Evolutionary conservation across 2,113 vertebrate species (phyloP), one percentile per base, ranked within the genome.

Genomic region (Rhagologus leucostigma): DNA sequence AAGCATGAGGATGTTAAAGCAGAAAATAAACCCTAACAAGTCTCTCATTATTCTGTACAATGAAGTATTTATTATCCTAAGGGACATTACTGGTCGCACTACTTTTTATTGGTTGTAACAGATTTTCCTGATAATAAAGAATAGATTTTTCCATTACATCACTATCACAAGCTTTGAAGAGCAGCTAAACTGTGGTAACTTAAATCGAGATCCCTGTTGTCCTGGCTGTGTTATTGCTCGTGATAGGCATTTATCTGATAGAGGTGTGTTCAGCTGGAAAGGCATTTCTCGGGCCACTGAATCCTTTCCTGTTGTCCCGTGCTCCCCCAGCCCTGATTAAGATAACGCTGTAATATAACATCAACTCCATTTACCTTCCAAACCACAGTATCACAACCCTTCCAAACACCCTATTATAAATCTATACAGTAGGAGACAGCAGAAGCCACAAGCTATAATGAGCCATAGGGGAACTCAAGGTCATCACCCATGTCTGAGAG

Each of bases 261-360:
- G 85, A 90, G 55, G 56, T 84, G 65, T 81, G 42, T 90, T 97
- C 90, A 90, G 20, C 79, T 95, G 95, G 88, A 97, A 96, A 88
- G 49, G 37, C 67, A 85, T 96, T 97, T 97, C 75, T 89, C 3
- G 13, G 67, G 75, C 82, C 79, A 85, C 88, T 90, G 88, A 93
- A 88, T 79, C 88, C 64, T 84, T 84, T 87, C 73, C 53, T 64
- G 44, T 91, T 17, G 8, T 85, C 44, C 78, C 87, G 44, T 47
- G 64, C n/a, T 42, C 7, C 35, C 13, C 33, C 29, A 50, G 44
- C 35, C 32, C 55, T 52, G 78, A 87, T 88, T 91, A 95, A 93
- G 62, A 83, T 55, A 83, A 87, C 1, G 0, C 41, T 76, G 49
- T 65, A 90, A 90, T 76, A 81, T 81, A 84, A 79, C 69, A 91